Evolutionary conservation across 2,888 invertebrate species (phyloP).

Genomic region (Anaspis maculata): DNA sequence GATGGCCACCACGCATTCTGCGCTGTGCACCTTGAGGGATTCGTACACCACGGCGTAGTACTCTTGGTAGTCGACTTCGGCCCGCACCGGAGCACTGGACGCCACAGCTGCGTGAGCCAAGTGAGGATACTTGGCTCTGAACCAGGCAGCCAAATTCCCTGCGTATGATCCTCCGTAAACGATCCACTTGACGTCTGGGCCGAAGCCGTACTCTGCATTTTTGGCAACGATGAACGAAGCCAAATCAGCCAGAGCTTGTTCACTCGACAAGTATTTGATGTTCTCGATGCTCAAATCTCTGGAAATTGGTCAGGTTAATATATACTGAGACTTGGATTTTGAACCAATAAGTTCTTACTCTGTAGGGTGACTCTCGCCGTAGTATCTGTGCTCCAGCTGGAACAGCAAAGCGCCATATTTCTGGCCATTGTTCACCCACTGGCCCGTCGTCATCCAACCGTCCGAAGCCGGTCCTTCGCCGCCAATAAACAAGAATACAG

Average conservation of each 20-base stretch:
- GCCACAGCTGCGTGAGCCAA: slow-evolving; percentile 79
- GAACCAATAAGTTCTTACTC: slow-evolving; percentile 11
- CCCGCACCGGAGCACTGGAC: slow-evolving; percentile 81
- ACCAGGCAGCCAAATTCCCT: slow-evolving; percentile 88
- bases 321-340: not conserved
- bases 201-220: slow-evolving; percentile 54
- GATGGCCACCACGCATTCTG: slow-evolving; percentile 61
- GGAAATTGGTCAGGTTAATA: not conserved
- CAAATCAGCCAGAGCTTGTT: slow-evolving; percentile 78
- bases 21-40: slow-evolving; percentile 59
- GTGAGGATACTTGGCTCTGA: slow-evolving; percentile 80
- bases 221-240: slow-evolving; percentile 73
- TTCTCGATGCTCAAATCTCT: slow-evolving; percentile 78
- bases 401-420: slow-evolving; percentile 76
- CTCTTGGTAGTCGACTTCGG: slow-evolving; percentile 65
- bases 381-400: slow-evolving; percentile 86
- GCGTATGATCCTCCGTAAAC: slow-evolving; percentile 96
- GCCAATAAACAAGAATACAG: slow-evolving; percentile 91
- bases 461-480: slow-evolving; percentile 81
- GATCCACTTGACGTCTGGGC: slow-evolving; percentile 67
- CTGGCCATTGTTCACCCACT: slow-evolving; percentile 79
- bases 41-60: slow-evolving; percentile 76
- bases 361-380: slow-evolving; percentile 88
- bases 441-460: slow-evolving; percentile 80
- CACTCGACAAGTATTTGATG: slow-evolving; percentile 67